A percentile compares a stretch with the other conserved stretches of the same genome.
Evolutionary conservation across 2,113 vertebrate genomes (phyloP).

Genomic region (Larimichthys crocea): DNA sequence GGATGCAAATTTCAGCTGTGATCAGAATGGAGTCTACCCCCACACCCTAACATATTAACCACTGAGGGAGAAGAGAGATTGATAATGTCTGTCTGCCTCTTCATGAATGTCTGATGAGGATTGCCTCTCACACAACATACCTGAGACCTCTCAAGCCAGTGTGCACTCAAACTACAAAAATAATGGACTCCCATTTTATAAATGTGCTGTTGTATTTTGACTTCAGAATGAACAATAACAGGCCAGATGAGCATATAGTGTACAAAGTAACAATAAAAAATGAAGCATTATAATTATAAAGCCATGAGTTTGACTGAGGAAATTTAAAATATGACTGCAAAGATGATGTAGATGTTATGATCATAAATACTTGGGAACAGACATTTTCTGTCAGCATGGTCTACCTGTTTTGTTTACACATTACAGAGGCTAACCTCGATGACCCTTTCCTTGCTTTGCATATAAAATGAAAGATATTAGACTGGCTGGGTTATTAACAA

Average conservation of each 20-base stretch:
- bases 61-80: conserved; percentile 78
- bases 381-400: conserved; percentile 43
- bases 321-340: neutral
- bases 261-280: conserved; percentile 22
- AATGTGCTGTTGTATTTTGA: neutral
- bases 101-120: conserved; percentile 85
- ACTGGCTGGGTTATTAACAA: conserved; percentile 73
- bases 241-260: neutral
- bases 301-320: neutral
- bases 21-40: conserved; percentile 81
- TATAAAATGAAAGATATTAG: conserved; percentile 75
- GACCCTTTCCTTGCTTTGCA: conserved; percentile 70
- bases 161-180: conserved; percentile 30
- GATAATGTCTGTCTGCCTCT: conserved; percentile 83
- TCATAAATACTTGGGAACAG: conserved; percentile 30
- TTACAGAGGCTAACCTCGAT: conserved; percentile 45
- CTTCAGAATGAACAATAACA: neutral
- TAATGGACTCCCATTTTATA: conserved; percentile 13
- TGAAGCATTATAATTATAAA: conserved; percentile 3
- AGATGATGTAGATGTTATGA: conserved; percentile 15
- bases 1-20: conserved; percentile 85
- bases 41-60: conserved; percentile 77
- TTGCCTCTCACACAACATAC: conserved; percentile 52
- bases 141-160: conserved; percentile 45
- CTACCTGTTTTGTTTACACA: conserved; percentile 60